Evolutionary conservation across 30 jellyfish, hydroid and myxozoan genomes (phyloP).

Genomic region (Sanderia malayensis): DNA sequence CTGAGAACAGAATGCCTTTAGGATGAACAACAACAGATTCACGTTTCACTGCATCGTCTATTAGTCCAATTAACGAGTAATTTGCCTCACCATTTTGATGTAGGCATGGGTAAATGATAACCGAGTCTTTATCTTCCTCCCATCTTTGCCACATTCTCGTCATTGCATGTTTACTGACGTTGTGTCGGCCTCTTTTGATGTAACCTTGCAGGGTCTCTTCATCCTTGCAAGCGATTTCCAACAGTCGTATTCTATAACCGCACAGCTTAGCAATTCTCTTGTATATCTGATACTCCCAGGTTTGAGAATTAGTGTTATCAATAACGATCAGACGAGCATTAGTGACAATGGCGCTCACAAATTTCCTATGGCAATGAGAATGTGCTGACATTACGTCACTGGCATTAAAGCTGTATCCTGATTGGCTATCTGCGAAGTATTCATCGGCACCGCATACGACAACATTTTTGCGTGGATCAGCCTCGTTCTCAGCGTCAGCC

Average conservation of each 20-base stretch:
- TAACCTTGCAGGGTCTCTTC: conserved; percentile 28
- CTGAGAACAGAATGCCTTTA: conserved; percentile 73
- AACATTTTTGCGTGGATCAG: not conserved
- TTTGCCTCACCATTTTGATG: not conserved
- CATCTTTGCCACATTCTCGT: conserved; percentile 69
- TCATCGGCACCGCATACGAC: conserved; percentile 84
- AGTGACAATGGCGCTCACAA: conserved; percentile 46
- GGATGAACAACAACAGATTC: not conserved
- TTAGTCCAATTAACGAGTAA: not conserved
- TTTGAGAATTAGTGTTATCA: conserved; percentile 86
- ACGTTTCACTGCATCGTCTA: not conserved
- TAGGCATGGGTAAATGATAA: conserved; percentile 22
- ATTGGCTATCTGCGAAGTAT: conserved; percentile 43
- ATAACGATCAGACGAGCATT: conserved; percentile 31
- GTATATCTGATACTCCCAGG: conserved; percentile 88
- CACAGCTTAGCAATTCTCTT: conserved; percentile 72
- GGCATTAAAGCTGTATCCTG: conserved; percentile 56
- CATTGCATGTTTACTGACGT: conserved; percentile 53
- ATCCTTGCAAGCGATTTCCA: conserved; percentile 71
- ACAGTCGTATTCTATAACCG: conserved; percentile 47
- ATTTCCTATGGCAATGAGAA: conserved; percentile 59
- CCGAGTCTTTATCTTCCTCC: conserved; percentile 79
- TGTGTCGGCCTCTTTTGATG: conserved; percentile 65
- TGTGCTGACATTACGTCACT: conserved; percentile 76
- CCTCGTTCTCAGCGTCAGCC: not conserved